A percentile compares a stretch with the other conserved stretches of the same genome.
phyloP scores from a whole-genome alignment of 2,888 invertebrate genomes.

The Orthosia gothica region DNA sequence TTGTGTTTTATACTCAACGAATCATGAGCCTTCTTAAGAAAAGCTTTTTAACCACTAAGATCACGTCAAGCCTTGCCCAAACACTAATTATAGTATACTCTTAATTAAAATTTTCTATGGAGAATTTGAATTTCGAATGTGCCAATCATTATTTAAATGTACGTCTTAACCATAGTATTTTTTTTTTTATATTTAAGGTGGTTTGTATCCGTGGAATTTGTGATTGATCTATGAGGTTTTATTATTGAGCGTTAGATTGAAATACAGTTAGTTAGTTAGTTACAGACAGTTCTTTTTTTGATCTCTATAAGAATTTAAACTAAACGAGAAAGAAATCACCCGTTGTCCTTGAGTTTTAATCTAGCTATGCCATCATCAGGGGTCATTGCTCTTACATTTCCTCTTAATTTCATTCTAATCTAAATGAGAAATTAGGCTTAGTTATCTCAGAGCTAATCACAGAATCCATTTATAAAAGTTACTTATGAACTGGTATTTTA shows the following conservation, averaged over 20 bases:
- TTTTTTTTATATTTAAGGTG: too few species aligned
- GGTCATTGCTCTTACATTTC: conserved; percentile 1
- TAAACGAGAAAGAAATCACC: conserved; percentile 33
- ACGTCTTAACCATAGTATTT: too few species aligned
- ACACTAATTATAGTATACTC: too few species aligned
- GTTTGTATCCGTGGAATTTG: conserved; percentile 4
- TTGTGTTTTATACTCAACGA: neutral
- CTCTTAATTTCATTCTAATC: neutral
- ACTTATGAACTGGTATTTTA: neutral
- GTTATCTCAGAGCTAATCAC: neutral
- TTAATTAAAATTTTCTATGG: too few species aligned
- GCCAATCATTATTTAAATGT: too few species aligned
- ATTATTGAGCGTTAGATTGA: conserved; percentile 19
- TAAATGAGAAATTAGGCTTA: neutral
- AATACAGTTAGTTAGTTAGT: too few species aligned
- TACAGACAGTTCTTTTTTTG: conserved; percentile 33
- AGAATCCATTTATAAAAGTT: neutral
- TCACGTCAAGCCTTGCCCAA: too few species aligned
- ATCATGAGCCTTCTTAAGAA: too few species aligned
- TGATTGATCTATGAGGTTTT: conserved; percentile 1
- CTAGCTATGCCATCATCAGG: neutral
- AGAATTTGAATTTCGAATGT: too few species aligned
- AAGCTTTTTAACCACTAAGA: too few species aligned
- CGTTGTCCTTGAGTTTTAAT: conserved; percentile 16
- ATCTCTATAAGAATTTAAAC: conserved; percentile 18